Evolutionary conservation across 2,113 vertebrate species (phyloP), one percentile per base, ranked within the genome.

Genomic region (Ellobius talpinus): DNA sequence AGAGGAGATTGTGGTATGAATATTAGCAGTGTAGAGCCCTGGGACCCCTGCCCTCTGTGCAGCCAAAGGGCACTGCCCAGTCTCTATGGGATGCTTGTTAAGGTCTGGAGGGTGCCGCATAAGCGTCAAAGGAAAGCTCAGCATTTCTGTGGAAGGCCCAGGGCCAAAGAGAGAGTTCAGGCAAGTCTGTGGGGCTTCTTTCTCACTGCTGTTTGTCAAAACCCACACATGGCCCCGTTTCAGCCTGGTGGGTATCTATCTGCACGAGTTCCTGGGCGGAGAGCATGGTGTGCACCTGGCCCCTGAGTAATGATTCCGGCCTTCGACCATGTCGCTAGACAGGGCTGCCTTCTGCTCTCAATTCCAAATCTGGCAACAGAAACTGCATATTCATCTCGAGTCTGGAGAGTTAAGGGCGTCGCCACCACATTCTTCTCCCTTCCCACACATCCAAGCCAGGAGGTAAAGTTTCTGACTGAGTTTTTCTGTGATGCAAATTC

Each of bases 81-180:
- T 95, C 87, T 98, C 95, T 97, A 70, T 97, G 94, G 76, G 89
- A 87, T 94, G 66, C 24, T 97, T 98, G 96, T 97, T 96, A 91
- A 73, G 29, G 50, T 91, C 81, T 61, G 5, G 52, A 94, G 96
- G 82, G 92, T 96, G 92, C 92, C 85, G 5, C 72, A 63, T 52
- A 77, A 89, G 95, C 81, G 94, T 96, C 89, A 96, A 92, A 97
- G 93, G 68, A 97, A 97, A 97, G 96, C 96, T 97, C 97, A 93
- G 19, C 97, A 93, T 90, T 96, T 97, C 89, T 95, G 97, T 91
- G 95, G 90, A 95, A 78, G 86, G 94, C 92, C 66, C 70, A 78
- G 63, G 96, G 97, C 96, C 85, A 90, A 7, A 90, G 79, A 36
- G 89, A 91, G 95, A 96, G 95, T 88, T 94, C 96, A 93, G 84